A percentile compares a stretch with the other conserved stretches of the same genome.
phyloP scores from a whole-genome alignment of 1,140 invertebrate species.

The Tenebrio molitor region DNA sequence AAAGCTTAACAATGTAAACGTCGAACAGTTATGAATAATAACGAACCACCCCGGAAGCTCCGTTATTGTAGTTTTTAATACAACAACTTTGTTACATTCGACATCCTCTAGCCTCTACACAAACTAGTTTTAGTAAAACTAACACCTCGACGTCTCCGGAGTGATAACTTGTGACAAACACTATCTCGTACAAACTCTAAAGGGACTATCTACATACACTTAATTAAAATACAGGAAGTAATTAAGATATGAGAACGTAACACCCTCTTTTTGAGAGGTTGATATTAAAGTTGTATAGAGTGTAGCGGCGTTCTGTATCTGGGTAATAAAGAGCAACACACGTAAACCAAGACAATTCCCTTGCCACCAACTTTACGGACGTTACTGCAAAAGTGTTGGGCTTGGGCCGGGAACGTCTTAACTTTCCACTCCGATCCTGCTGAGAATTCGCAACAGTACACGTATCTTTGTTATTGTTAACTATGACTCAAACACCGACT shows the following conservation, averaged over 20 bases:
- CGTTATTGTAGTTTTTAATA: background rate
- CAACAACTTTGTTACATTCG: background rate
- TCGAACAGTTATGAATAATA: conserved; percentile 15
- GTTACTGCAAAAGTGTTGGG: conserved; percentile 50
- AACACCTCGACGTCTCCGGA: background rate
- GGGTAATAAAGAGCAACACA: conserved; percentile 51
- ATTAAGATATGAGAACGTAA: conserved; percentile 26
- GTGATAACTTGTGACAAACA: conserved; percentile 12
- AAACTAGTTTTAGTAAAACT: conserved; percentile 10
- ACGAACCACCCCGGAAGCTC: background rate
- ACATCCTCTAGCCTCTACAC: background rate
- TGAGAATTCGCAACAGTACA: conserved; percentile 41
- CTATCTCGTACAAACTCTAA: conserved; percentile 5
- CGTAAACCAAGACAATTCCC: conserved; percentile 54
- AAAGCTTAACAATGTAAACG: conserved; percentile 20
- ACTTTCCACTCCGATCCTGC: conserved; percentile 40
- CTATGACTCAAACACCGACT: conserved; percentile 41
- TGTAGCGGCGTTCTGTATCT: conserved; percentile 30
- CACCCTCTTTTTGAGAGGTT: conserved; percentile 26
- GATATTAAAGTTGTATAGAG: conserved; percentile 32
- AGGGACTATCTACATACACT: conserved; percentile 19
- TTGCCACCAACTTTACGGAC: conserved; percentile 47
- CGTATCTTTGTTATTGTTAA: conserved; percentile 47
- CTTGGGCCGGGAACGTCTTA: conserved; percentile 42
- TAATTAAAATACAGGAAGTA: conserved; percentile 28